Base-by-base conservation (phyloP, 2,113 vertebrate species). In the Poeciliopsis prolifica region DNA sequence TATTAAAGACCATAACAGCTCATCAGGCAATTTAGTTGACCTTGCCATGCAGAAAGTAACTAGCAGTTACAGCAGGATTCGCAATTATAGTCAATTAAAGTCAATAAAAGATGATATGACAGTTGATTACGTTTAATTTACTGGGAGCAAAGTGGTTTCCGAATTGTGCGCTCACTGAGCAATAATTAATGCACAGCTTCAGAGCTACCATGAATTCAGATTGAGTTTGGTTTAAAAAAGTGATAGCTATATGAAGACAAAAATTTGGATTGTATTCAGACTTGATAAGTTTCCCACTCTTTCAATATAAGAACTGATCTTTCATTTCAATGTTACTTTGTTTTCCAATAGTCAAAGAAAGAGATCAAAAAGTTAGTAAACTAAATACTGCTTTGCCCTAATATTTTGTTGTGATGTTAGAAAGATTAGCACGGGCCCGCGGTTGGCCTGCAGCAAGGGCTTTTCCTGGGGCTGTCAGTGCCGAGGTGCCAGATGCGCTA, bases 1-100 rank as follows among this genome's bases (percentile, higher is more conserved):
- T 79, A 85, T 89, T 77, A 90, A 82, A 77, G 80, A 85, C 81
- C 84, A 88, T 90, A 92, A 92, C 86, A 88, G 80, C 86, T 86
- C 84, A 87, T 91, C 86, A 87, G 74, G 82, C 86, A 77, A 84
- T 89, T 89, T 82, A 86, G 83, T 78, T 87, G 80, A 91, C 89
- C 86, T 91, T 92, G 83, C 86, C 77, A 86, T 80, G 85, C 86
- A 83, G 78, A 84, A 80, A 89, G 87, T 82, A 88, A 91, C 90
- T 70, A 86, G 85, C 86, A 87, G 75, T 92, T 91, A 91, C 54
- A 85, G 88, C 89, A 83, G 80, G 80, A 86, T 86, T 78, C 77
- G 68, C 81, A 88, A 92, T 93, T 91, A 91, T 65, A 86, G 78
- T 87, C 87, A 92, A 91, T 91, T 92, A 89, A 89, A 89, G 87